Evolutionary conservation across 23 tunicate species (phyloP).

Genomic region (Ciona savignyi): DNA sequence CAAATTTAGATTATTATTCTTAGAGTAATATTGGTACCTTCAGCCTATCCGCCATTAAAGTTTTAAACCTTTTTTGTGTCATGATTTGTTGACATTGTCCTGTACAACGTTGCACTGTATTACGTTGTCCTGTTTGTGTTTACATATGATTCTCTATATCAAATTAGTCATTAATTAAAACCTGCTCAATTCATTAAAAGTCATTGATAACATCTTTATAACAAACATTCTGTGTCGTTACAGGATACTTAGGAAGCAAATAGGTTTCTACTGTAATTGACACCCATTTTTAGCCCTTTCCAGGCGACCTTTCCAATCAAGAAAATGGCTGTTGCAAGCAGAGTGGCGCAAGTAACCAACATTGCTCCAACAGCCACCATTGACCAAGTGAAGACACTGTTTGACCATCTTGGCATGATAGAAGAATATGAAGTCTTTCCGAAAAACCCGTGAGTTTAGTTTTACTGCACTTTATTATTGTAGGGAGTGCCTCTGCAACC

Average conservation of each 20-base stretch:
- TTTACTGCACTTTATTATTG: not conserved
- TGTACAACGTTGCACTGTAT: too few relatives aligned
- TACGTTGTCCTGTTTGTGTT: too few relatives aligned
- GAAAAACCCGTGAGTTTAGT: constrained; percentile 34
- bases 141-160: too few relatives aligned
- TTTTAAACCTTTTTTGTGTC: too few relatives aligned
- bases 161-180: too few relatives aligned
- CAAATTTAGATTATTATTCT: too few relatives aligned
- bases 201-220: too few relatives aligned
- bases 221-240: not conserved
- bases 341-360: constrained; percentile 57
- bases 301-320: not conserved
- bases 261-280: not conserved
- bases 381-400: constrained; percentile 75
- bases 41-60: too few relatives aligned
- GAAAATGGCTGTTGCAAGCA: not conserved
- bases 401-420: constrained; percentile 67
- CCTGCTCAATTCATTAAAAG: too few relatives aligned
- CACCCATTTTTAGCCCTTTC: not conserved
- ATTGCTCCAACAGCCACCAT: constrained; percentile 60
- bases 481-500: too few relatives aligned
- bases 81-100: too few relatives aligned
- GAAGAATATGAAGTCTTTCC: constrained; percentile 62
- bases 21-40: too few relatives aligned
- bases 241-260: constrained; percentile 19